A percentile compares a stretch with the other conserved stretches of the same genome.
phyloP scores from a whole-genome alignment of 2,113 vertebrate species.

The Myiozetetes cayanensis region DNA sequence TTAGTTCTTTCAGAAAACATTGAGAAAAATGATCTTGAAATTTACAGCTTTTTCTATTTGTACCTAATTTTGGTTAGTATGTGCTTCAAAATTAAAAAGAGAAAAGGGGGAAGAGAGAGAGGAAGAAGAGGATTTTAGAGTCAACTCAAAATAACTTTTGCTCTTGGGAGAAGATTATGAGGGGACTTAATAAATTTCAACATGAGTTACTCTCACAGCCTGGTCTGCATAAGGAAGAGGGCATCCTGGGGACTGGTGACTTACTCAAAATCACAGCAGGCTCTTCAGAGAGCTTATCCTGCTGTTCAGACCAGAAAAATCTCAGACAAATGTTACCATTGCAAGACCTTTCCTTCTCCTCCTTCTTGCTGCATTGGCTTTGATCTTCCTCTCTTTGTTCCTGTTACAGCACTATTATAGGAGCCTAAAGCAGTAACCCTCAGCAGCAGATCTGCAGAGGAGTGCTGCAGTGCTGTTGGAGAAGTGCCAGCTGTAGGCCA shows the following conservation, averaged over 20 bases:
- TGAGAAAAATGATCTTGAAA: background rate
- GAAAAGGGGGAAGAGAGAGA: background rate
- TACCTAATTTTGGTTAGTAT: background rate
- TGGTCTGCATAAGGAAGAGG: background rate
- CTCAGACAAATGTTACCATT: background rate
- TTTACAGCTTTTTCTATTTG: background rate
- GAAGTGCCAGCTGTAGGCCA: background rate
- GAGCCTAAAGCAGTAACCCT: background rate
- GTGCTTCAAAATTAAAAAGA: background rate
- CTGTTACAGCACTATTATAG: background rate
- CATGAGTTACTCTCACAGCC: background rate
- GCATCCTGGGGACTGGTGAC: background rate
- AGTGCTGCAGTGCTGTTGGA: background rate
- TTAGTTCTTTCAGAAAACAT: background rate
- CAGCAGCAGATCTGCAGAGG: background rate
- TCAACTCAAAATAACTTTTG: background rate
- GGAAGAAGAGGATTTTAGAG: background rate
- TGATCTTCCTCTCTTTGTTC: background rate
- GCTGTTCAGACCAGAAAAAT: background rate
- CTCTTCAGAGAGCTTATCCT: background rate
- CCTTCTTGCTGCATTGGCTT: background rate
- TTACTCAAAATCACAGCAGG: background rate
- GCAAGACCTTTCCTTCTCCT: background rate
- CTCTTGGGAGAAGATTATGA: background rate
- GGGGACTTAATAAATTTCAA: background rate